Base-by-base conservation (phyloP, 2,113 vertebrate genomes). In the Notothenia coriiceps region DNA sequence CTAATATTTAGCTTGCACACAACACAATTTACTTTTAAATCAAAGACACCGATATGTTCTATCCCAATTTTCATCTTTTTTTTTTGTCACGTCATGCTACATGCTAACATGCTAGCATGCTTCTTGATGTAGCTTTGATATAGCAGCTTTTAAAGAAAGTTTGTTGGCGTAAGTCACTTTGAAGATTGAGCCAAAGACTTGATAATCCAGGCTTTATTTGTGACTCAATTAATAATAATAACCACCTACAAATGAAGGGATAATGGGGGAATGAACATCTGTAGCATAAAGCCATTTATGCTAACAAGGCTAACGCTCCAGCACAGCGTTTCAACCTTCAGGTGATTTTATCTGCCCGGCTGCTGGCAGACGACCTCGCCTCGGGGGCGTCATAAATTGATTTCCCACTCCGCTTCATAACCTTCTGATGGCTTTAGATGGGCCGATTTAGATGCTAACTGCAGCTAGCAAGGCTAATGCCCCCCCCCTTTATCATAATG, bases 401-500 rank as follows among this genome's bases (percentile, higher is more conserved):
- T 87, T 80, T 70, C 51, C 56, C 70, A 54, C 51, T 57, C 60
- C 11, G 46, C 67, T 69, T 50, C 25, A 52, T 43, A 51, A 51
- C 46, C 63, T 33, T 6, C 43, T 67, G 69, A 69, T 15, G 40
- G 52, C 77, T 74, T 68, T 75, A 60, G 79, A 79, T 74, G 44
- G 79, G 46, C 66, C 22, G 72, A 82, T 76, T 52, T 46, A 59
- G 25, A 64, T 43, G 68, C 67, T 77, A 74, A 70, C 65, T 3
- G 0, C 56, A 35, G 77, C 46, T 60, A 63, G 66, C 40, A 46
- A 46, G 47, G 57, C 63, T 86, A 60, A 74, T 61, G 57, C n/a
- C 46, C 13, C 13, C 49, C 25, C n/a, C 7, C 7, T 40, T 40
- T 40, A 40, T 6, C 54, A 49, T 40, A 64, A 59, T 52, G 56